Conservation (phyloP, 2,888 invertebrate species). For the Meganola albula region DNA sequence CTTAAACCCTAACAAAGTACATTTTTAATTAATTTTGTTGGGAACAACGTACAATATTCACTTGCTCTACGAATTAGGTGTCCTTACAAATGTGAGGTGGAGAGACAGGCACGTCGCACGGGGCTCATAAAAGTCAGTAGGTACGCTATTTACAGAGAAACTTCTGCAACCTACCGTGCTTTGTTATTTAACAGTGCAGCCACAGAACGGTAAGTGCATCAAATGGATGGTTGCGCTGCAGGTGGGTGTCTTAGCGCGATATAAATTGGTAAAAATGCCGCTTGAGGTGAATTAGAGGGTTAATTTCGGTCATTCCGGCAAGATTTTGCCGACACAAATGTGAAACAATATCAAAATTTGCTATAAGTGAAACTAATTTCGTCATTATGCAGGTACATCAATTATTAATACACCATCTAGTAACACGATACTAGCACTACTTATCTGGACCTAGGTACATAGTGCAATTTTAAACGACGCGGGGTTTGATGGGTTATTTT, state of each 20-base stretch:
- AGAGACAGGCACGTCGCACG: slow-evolving; percentile 25
- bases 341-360: too few relatives aligned
- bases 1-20: slow-evolving; percentile 26
- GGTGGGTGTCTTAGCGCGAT: slow-evolving; percentile 24
- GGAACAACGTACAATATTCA: slow-evolving; percentile 30
- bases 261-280: slow-evolving; percentile 31
- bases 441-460: too few relatives aligned
- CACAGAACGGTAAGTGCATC: slow-evolving; percentile 36
- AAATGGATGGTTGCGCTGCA: slow-evolving; percentile 40
- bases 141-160: slow-evolving; percentile 26
- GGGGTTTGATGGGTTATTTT: too few relatives aligned
- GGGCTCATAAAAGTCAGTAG: slow-evolving; percentile 26
- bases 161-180: slow-evolving; percentile 26
- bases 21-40: slow-evolving; percentile 27
- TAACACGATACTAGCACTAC: too few relatives aligned
- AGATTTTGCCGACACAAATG: too few relatives aligned
- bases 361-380: too few relatives aligned
- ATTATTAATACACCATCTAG: too few relatives aligned
- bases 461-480: too few relatives aligned
- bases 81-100: slow-evolving; percentile 28
- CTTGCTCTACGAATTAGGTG: slow-evolving; percentile 31
- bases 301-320: too few relatives aligned
- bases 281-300: background rate
- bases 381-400: too few relatives aligned
- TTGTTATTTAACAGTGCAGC: slow-evolving; percentile 39